Evolutionary conservation across 30 jellyfish, hydroid and myxozoan genomes (phyloP).

Genomic region (Sanderia malayensis): DNA sequence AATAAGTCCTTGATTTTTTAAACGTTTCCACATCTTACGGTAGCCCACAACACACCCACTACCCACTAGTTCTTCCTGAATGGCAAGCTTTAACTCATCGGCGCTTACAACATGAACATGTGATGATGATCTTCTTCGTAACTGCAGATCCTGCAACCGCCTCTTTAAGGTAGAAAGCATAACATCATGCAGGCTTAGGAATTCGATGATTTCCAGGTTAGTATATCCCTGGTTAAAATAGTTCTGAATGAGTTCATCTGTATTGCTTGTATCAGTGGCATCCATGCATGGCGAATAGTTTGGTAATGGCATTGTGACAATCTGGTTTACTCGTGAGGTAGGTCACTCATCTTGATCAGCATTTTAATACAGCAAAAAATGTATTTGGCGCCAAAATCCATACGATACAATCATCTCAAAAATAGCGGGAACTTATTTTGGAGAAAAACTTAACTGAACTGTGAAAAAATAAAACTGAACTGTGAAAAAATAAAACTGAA

Average conservation of each 20-base stretch:
- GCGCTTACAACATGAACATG: neutral
- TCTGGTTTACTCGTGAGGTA: conserved; percentile 4
- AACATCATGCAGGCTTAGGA: conserved; percentile 18
- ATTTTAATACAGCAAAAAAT: too few relatives aligned
- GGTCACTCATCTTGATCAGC: neutral
- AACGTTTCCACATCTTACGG: conserved; percentile 18
- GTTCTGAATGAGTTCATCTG: conserved; percentile 8
- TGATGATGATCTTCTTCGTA: conserved; percentile 13
- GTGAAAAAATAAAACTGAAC: too few relatives aligned
- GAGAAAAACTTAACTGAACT: too few relatives aligned
- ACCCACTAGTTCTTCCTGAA: conserved; percentile 22
- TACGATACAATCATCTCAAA: too few relatives aligned
- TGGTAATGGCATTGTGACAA: conserved; percentile 1
- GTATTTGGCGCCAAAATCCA: neutral
- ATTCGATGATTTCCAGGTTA: conserved; percentile 37
- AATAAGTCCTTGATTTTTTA: conserved; percentile 11
- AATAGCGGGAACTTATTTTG: too few relatives aligned
- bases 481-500: too few relatives aligned
- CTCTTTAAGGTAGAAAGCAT: conserved; percentile 30
- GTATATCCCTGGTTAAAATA: conserved; percentile 40
- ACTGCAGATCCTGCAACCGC: conserved; percentile 20
- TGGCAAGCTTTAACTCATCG: conserved; percentile 26
- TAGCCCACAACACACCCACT: conserved; percentile 46
- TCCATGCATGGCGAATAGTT: neutral
- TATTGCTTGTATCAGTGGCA: neutral